Evolutionary conservation across 1,140 invertebrate genomes (phyloP), one percentile per base, ranked within the genome.

Genomic region (Stratiolaelaps scimitus): DNA sequence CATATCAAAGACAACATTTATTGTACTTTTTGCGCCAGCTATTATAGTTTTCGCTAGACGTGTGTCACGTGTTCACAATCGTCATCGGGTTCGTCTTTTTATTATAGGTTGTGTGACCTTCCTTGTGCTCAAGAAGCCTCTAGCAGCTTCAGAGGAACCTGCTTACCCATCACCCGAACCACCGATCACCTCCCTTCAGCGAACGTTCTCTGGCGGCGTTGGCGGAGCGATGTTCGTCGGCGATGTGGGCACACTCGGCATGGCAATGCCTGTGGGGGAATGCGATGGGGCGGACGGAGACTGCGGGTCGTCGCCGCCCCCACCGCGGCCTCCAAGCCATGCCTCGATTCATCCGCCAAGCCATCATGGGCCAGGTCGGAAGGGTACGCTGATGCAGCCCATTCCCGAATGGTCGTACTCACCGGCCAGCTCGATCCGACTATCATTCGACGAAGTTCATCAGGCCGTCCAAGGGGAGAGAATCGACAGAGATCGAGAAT

Each of bases 401-500:
- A 60, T 60, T 26, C 53, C 53, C 15, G 53, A 60, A 26, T 60
- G 53, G 53, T 60, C 53, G 4, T 60, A 60, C 20, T 60, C 53
- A 29, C 53, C 53, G 13, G 53, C 53, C 13, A 60, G 53, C 23
- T 60, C 53, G 20, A 60, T 60, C 23, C 53, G 53, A 34, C 34
- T 60, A 23, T 60, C 53, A 15, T 60, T 60, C 53, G 53, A 60
- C 26, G 53, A 60, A 26, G 53, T 60, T 4, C 17, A 60, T 5
- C 53, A 60, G 20, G 53, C 53, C 15, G 53, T 60, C 6, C 53
- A 60, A 23, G 19, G 26, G 15, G 17, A 60, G 23, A 60, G 34
- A 40, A 40, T 4, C 34, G 34, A 10, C 34, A 40, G 34, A 10
- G 34, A 40, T 40, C 34, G 34, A 40, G 34, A 40, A 6, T 40